These are phyloP conservation scores for Ephialtes manifestator DNA, from an alignment of 2,888 invertebrate species.

Conservation along the genomic window DNA sequence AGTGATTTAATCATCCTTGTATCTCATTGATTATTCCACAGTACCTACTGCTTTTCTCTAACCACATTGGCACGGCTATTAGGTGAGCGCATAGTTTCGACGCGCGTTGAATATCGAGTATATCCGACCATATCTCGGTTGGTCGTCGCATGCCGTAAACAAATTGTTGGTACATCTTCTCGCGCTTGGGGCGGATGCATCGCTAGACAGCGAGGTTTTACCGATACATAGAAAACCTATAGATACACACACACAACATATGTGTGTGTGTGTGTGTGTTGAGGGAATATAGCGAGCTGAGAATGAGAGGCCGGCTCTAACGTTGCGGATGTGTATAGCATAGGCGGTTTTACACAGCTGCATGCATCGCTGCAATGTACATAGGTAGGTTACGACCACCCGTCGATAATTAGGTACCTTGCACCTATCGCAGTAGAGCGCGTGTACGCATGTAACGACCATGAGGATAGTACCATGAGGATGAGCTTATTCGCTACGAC, in stretches of 20 bases:
- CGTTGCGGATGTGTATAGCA: background rate
- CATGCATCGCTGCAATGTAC: constrained; percentile 45
- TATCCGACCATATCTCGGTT: constrained; percentile 35
- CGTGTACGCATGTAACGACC: constrained; percentile 75
- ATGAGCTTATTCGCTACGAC: constrained; percentile 65
- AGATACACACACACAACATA: constrained; percentile 1
- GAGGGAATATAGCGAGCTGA: constrained; percentile 12
- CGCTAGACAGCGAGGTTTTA: constrained; percentile 31
- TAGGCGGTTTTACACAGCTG: constrained; percentile 25
- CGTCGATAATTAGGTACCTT: constrained; percentile 78
- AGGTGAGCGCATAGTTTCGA: constrained; percentile 6
- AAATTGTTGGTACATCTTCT: constrained; percentile 60
- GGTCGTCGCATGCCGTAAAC: constrained; percentile 53
- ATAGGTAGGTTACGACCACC: constrained; percentile 74
- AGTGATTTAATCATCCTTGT: background rate
- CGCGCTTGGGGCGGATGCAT: constrained; percentile 21
- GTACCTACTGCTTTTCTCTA: background rate
- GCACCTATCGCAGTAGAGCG: constrained; percentile 71
- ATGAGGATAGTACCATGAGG: constrained; percentile 25
- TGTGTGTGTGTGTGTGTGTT: background rate
- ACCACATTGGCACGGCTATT: constrained; percentile 14
- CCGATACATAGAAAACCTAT: background rate
- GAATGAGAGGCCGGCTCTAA: background rate
- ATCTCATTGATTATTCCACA: constrained; percentile 3
- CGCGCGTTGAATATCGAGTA: constrained; percentile 31